These are phyloP conservation scores for Scophthalmus maximus DNA, from an alignment of 2,113 vertebrate genomes.

Conservation along the genomic window DNA sequence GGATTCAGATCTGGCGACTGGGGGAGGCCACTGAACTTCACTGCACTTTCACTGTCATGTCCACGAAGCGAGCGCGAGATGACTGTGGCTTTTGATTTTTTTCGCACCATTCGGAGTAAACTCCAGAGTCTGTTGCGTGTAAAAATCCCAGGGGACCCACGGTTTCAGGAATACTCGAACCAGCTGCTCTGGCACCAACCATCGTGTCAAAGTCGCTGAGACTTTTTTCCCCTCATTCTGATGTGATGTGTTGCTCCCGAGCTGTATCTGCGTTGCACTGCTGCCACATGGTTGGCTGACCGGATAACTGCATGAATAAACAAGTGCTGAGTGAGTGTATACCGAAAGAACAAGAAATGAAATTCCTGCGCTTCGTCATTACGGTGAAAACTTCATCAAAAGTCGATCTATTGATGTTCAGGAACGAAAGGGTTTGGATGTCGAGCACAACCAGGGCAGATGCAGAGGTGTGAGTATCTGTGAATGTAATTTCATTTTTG, in stretches of 20 bases:
- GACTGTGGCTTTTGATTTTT: neutral
- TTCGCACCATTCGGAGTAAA: neutral
- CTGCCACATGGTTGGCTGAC: neutral
- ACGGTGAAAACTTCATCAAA: neutral
- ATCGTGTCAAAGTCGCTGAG: neutral
- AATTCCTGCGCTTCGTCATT: neutral
- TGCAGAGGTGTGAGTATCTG: too few species aligned
- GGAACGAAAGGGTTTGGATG: slow-evolving; percentile 14
- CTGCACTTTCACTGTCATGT: neutral
- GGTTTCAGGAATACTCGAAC: neutral
- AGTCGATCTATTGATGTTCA: too few species aligned
- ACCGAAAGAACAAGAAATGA: neutral
- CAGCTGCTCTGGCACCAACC: neutral
- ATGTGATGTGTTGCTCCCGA: neutral
- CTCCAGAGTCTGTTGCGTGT: neutral
- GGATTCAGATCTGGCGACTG: too few species aligned
- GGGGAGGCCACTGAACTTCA: neutral
- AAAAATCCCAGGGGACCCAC: too few species aligned
- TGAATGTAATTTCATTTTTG: too few species aligned
- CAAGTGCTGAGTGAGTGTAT: neutral
- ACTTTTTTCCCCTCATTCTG: neutral
- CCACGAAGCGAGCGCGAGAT: neutral
- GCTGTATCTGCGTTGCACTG: neutral
- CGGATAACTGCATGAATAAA: neutral
- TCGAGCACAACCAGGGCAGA: neutral